Conservation (phyloP, 1,140 invertebrate species). For the Psix sp. region DNA sequence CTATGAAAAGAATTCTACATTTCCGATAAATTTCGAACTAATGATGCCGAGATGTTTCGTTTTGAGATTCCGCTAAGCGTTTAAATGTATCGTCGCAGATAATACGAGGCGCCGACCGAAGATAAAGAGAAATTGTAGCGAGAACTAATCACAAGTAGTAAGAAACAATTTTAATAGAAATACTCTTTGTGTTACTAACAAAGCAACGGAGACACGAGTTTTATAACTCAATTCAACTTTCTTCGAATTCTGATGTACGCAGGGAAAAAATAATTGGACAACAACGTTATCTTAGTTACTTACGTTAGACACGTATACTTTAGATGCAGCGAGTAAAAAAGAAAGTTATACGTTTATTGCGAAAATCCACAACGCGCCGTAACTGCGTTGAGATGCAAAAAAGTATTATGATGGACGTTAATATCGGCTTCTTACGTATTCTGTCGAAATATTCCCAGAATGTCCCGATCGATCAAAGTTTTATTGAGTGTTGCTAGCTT, state of each 20-base stretch:
- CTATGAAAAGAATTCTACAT: no score
- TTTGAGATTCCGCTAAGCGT: neutral
- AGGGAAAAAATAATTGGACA: slow-evolving; percentile 29
- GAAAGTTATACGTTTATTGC: slow-evolving; percentile 29
- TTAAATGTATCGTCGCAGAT: slow-evolving; percentile 10
- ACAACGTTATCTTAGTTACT: no score
- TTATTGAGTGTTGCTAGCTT: no score
- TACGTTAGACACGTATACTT: no score
- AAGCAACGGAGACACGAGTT: slow-evolving; percentile 15
- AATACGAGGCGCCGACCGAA: slow-evolving; percentile 15
- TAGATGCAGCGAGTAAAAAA: slow-evolving; percentile 2
- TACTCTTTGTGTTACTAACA: slow-evolving; percentile 6
- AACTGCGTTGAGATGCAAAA: slow-evolving; percentile 13
- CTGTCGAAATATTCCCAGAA: slow-evolving; percentile 21
- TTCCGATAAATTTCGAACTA: neutral
- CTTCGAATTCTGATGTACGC: slow-evolving; percentile 2
- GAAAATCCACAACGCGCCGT: slow-evolving; percentile 25
- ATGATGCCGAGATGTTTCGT: neutral
- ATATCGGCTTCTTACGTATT: slow-evolving; percentile 8
- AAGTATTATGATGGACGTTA: slow-evolving; percentile 18
- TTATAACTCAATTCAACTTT: slow-evolving; percentile 36
- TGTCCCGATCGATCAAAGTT: slow-evolving; percentile 4
- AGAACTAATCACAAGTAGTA: slow-evolving; percentile 19
- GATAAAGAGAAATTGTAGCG: slow-evolving; percentile 17
- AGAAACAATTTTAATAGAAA: slow-evolving; percentile 19